Evolutionary conservation across 2,797 vertebrate species (phyloP).

Genomic region (Nannoperca australis): DNA sequence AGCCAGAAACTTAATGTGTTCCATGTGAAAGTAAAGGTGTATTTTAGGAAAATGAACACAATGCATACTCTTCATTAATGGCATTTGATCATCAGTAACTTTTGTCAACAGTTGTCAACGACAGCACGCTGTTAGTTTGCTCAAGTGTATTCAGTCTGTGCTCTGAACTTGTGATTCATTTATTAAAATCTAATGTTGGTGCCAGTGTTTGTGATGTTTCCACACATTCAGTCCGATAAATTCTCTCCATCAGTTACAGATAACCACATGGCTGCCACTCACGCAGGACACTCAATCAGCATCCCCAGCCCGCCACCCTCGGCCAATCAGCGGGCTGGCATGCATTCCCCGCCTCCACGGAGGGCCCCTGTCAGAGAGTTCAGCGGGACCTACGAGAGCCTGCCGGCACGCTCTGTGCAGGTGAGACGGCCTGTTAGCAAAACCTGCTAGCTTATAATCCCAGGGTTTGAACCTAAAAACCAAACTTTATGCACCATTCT

Average conservation of each 20-base stretch:
- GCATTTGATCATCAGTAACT: slow-evolving; percentile 1
- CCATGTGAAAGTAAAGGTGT: slow-evolving; percentile 33
- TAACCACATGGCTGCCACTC: slow-evolving; percentile 67
- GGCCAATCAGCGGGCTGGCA: slow-evolving; percentile 88
- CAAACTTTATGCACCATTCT: no score
- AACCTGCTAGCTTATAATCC: neutral
- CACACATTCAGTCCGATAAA: slow-evolving; percentile 6
- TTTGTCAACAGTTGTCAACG: neutral
- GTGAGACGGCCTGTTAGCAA: slow-evolving; percentile 67
- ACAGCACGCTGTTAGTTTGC: neutral
- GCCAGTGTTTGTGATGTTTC: neutral
- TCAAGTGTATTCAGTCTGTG: neutral
- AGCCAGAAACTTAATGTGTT: slow-evolving; percentile 34
- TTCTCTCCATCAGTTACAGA: slow-evolving; percentile 66
- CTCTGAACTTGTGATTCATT: neutral
- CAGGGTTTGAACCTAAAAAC: neutral
- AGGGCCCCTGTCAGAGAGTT: slow-evolving; percentile 86
- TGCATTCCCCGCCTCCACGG: slow-evolving; percentile 93
- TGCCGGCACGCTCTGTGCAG: slow-evolving; percentile 91
- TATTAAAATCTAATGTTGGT: neutral
- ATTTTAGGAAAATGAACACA: slow-evolving; percentile 15
- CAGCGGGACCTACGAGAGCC: slow-evolving; percentile 92
- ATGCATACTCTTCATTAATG: slow-evolving; percentile 7
- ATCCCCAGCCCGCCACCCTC: slow-evolving; percentile 78
- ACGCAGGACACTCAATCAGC: slow-evolving; percentile 78